Evolutionary conservation across 2,113 vertebrate genomes (phyloP), one percentile per base, ranked within the genome.

Genomic region (Apteryx owenii): DNA sequence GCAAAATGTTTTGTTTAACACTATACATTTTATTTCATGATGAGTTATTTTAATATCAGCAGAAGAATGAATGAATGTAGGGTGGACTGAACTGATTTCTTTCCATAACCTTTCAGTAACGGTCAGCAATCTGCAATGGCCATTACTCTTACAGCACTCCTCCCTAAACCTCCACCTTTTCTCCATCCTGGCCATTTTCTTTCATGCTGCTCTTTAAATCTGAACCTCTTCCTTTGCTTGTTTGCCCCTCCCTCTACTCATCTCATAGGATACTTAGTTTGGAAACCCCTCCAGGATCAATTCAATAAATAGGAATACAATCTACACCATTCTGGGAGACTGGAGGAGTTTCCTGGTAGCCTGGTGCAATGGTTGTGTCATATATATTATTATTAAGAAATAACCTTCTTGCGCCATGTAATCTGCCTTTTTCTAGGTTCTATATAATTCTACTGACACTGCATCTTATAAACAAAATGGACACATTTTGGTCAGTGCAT

Each of bases 371-470:
- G 5, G 15, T 53, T 78, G 56, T 10, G 7, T 85, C 76, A 42
- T 29, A 33, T 0, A 0, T 10, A 54, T 51, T 44, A 12, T 25
- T 54, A 56, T 58, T 58, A 12, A 78, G 93, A 89, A 76, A 36
- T 26, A 66, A 85, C 15, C 36, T 77, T 40, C 46, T 90, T 38
- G 31, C 65, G 62, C 36, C 82, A 85, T 81, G 38, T 54, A 84
- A 66, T 88, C 56, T 90, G 66, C 58, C 26, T 10, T 18, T 83
- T 95, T 73, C 75, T 85, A 71, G n/a, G 36, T 36, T 85, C 68
- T 54, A 15, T 60, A 76, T n/a, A 95, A 83, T 75, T 90, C 77
- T 93, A 92, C 68, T 66, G 85, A 94, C 72, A 33, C 42, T 76
- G 69, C 85, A 71, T 73, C 72, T 17, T 56, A 56, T 71, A 91